A percentile compares a stretch with the other conserved stretches of the same genome.
Evolutionary conservation across 2,888 invertebrate species (phyloP).

Genomic region (Steromphala cineraria): DNA sequence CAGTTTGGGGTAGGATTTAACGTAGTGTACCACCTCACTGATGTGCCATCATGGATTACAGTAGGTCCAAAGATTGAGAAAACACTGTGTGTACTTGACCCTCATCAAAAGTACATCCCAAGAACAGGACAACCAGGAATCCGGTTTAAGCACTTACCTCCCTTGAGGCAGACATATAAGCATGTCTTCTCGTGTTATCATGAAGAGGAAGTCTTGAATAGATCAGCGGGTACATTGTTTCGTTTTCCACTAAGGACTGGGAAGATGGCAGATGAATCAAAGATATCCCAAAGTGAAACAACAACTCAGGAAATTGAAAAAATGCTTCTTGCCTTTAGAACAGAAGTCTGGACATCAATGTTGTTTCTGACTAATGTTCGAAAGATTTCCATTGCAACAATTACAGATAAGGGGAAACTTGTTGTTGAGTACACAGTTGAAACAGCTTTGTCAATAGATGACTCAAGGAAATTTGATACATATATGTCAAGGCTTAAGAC

Average conservation of each 20-base stretch:
- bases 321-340: slow-evolving; percentile 50
- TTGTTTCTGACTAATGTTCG: slow-evolving; percentile 64
- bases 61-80: slow-evolving; percentile 49
- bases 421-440: slow-evolving; percentile 31
- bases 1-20: slow-evolving; percentile 67
- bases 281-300: slow-evolving; percentile 46
- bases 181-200: slow-evolving; percentile 59
- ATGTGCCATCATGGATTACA: slow-evolving; percentile 59
- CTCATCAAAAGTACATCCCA: slow-evolving; percentile 61
- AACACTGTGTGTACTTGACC: slow-evolving; percentile 68
- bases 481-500: slow-evolving; percentile 22
- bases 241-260: slow-evolving; percentile 63
- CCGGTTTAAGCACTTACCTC: slow-evolving; percentile 28
- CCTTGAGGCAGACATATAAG: slow-evolving; percentile 38
- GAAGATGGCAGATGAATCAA: slow-evolving; percentile 51
- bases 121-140: slow-evolving; percentile 43
- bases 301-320: slow-evolving; percentile 33
- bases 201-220: slow-evolving; percentile 40
- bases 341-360: slow-evolving; percentile 57
- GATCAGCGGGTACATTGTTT: slow-evolving; percentile 61
- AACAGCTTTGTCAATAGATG: slow-evolving; percentile 19
- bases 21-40: slow-evolving; percentile 63
- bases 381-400: slow-evolving; percentile 44
- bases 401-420: slow-evolving; percentile 30
- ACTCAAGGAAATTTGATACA: neutral